phyloP scores from a whole-genome alignment of 2,113 vertebrate genomes.

The Haemorhous mexicanus region DNA sequence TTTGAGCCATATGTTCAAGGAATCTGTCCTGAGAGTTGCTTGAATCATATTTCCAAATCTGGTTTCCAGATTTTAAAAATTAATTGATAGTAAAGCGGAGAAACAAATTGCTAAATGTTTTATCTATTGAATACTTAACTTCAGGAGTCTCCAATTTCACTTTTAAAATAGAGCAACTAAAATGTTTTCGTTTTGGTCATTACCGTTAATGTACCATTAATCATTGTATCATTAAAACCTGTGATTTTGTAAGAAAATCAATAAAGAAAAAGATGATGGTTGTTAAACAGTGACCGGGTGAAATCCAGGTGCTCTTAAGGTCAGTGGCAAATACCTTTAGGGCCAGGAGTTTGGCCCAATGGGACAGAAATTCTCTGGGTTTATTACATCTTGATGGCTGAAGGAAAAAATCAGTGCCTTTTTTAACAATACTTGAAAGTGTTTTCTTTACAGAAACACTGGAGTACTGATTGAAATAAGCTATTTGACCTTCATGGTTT shows the following conservation, averaged over 20 bases:
- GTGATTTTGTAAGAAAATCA: not conserved
- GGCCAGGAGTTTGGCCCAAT: not conserved
- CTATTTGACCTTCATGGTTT: not conserved
- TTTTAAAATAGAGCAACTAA: not conserved
- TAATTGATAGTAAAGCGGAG: not conserved
- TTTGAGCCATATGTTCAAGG: not conserved
- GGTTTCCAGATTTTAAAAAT: not conserved
- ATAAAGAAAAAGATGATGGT: not conserved
- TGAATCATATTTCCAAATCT: not conserved
- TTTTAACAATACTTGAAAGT: constrained; percentile 10
- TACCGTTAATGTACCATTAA: not conserved
- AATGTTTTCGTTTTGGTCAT: not conserved
- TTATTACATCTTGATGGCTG: not conserved
- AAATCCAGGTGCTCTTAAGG: not conserved
- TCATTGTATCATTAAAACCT: not conserved
- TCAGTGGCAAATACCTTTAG: not conserved
- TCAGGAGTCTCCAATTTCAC: not conserved
- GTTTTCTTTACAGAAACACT: not conserved
- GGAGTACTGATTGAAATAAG: not conserved
- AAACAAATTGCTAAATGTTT: not conserved
- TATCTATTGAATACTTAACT: not conserved
- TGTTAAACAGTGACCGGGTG: not conserved
- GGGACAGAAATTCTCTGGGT: not conserved
- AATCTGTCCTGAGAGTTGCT: not conserved
- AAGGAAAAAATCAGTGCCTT: constrained; percentile 50